These are phyloP conservation scores for Tortricodes alternella DNA, from an alignment of 2,888 invertebrate genomes.

Conservation along the genomic window DNA sequence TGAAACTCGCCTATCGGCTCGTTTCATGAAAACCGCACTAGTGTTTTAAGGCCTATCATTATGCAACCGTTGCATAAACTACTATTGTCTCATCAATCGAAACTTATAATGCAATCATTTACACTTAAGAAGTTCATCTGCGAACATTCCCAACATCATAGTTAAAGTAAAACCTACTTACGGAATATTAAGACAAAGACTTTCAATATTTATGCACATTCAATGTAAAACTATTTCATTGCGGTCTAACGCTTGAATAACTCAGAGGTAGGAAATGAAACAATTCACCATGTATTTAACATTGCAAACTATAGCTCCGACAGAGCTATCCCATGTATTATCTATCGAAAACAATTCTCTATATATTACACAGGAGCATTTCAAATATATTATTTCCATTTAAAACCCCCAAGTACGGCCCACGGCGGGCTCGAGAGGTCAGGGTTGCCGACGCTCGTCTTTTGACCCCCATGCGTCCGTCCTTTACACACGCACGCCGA, in stretches of 20 bases:
- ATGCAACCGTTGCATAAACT: too few relatives aligned
- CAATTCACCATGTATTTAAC: constrained; percentile 52
- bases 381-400: constrained; percentile 37
- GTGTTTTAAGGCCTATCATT: too few relatives aligned
- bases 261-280: constrained; percentile 39
- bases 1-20: too few relatives aligned
- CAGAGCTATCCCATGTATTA: constrained; percentile 43
- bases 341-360: constrained; percentile 43
- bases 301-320: constrained; percentile 47
- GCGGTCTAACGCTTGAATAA: constrained; percentile 25
- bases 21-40: too few relatives aligned
- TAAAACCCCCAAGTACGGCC: constrained; percentile 60
- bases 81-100: too few relatives aligned
- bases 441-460: constrained; percentile 80
- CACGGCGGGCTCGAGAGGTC: constrained; percentile 70
- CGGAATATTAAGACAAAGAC: constrained; percentile 8
- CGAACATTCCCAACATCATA: background rate
- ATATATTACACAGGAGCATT: constrained; percentile 37
- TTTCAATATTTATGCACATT: constrained; percentile 4
- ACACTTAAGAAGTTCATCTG: background rate
- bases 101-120: too few relatives aligned
- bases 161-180: background rate
- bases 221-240: constrained; percentile 20
- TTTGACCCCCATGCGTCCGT: constrained; percentile 69
- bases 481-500: constrained; percentile 49